Base-by-base conservation (phyloP, 2,113 vertebrate species). In the Butorides virescens region DNA sequence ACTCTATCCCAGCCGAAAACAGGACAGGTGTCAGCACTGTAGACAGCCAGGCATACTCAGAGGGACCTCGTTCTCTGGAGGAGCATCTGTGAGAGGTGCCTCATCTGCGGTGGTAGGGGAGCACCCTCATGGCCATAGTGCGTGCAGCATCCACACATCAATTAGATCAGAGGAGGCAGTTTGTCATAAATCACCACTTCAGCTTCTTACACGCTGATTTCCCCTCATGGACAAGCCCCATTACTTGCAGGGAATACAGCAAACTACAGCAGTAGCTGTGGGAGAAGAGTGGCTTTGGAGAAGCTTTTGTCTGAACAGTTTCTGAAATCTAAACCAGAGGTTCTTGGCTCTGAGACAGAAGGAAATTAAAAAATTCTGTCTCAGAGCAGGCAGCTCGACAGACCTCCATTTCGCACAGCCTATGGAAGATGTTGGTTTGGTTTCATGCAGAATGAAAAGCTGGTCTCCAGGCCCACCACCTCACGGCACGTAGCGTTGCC, bases 401-500 rank as follows among this genome's bases (percentile, higher is more conserved):
- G n/a, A 53, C 42, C 29, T 83, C 39, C 20, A 11, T 74, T 88
- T 92, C 52, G 59, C 50, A 74, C 14, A 44, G 34, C 30, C 25
- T 79, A 0, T 4, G 6, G 15, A 55, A 86, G 50, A 66, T 66
- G 83, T 62, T 71, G 32, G 14, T 2, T 91, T 89, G 30, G 7
- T 67, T 83, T 80, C 37, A 2, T 21, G 17, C n/a, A 53, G 52
- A 73, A 49, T 13, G 21, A 61, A 87, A 83, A 86, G 47, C 37
- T 68, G 19, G 63, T 59, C 55, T 79, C 13, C 72, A 16, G 20
- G 56, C 11, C 56, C 30, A 15, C 22, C 19, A 9, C 6, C 71
- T 70, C 13, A 13, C 34, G n/a, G n/a, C 21, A 63, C 0, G 0
- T 26, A 32, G 10, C 2, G 0, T 59, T 84, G 37, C 30, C 11